phyloP scores from a whole-genome alignment of 2,797 vertebrate species.

The Alexandromys oeconomus region DNA sequence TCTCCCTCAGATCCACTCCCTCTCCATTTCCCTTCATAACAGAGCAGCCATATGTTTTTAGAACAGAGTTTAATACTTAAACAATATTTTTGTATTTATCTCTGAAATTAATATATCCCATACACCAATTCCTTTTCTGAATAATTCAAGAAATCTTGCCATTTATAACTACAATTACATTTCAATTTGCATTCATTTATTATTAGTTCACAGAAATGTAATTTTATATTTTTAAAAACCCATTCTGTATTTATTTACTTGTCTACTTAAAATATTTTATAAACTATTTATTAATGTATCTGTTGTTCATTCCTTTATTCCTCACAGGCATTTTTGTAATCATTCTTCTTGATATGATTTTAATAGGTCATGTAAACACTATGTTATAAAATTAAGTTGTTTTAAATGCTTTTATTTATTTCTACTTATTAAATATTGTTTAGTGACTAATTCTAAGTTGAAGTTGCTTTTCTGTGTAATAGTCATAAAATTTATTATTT shows the following conservation, averaged over 20 bases:
- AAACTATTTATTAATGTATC: neutral
- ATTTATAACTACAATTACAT: neutral
- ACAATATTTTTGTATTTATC: neutral
- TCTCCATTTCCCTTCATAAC: neutral
- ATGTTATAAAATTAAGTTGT: neutral
- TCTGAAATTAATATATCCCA: neutral
- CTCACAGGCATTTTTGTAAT: neutral
- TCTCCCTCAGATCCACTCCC: neutral
- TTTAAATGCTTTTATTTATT: neutral
- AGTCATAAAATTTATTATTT: neutral
- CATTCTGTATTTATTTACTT: neutral
- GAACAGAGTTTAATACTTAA: neutral
- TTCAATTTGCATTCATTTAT: neutral
- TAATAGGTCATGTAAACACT: neutral
- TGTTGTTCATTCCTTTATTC: neutral
- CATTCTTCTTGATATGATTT: neutral
- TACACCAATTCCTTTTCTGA: neutral
- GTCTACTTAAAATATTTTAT: neutral
- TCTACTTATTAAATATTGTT: conserved; percentile 18
- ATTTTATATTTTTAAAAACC: neutral
- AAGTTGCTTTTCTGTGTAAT: neutral
- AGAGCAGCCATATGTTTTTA: neutral
- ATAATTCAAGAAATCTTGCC: neutral
- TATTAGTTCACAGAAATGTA: neutral
- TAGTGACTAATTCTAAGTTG: neutral